Evolutionary conservation across 1,140 invertebrate genomes (phyloP).

Genomic region (Gonioctena quinquepunctata): DNA sequence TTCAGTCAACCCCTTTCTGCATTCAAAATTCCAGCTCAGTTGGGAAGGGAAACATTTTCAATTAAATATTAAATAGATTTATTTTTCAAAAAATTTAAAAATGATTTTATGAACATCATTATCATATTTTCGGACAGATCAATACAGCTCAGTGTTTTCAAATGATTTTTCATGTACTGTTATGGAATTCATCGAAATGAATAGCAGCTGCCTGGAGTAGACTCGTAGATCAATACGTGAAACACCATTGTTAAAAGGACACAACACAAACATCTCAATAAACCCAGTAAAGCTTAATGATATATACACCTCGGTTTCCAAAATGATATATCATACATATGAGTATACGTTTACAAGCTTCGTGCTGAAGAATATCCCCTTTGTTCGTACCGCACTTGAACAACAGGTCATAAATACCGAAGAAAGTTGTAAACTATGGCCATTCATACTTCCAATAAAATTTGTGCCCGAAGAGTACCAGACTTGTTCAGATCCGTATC

Average conservation of each 20-base stretch:
- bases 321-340: slow-evolving; percentile 50
- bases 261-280: slow-evolving; percentile 48
- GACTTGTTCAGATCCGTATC: slow-evolving; percentile 41
- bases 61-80: too few species aligned
- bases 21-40: too few species aligned
- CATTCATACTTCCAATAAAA: slow-evolving; percentile 51
- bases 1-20: too few species aligned
- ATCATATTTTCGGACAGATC: too few species aligned
- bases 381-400: slow-evolving; percentile 53
- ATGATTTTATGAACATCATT: too few species aligned
- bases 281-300: slow-evolving; percentile 45
- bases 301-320: slow-evolving; percentile 54
- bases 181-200: neutral
- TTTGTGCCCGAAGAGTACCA: slow-evolving; percentile 51
- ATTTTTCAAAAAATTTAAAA: too few species aligned
- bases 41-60: too few species aligned
- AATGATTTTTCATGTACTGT: too few species aligned
- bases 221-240: slow-evolving; percentile 11
- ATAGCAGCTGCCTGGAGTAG: slow-evolving; percentile 1
- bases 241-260: slow-evolving; percentile 31
- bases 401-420: slow-evolving; percentile 51
- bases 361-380: slow-evolving; percentile 50
- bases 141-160: too few species aligned
- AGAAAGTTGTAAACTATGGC: slow-evolving; percentile 50
- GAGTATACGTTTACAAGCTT: slow-evolving; percentile 52